These are phyloP conservation scores for Tachina fera DNA, from an alignment of 2,888 invertebrate genomes.

Conservation along the genomic window DNA sequence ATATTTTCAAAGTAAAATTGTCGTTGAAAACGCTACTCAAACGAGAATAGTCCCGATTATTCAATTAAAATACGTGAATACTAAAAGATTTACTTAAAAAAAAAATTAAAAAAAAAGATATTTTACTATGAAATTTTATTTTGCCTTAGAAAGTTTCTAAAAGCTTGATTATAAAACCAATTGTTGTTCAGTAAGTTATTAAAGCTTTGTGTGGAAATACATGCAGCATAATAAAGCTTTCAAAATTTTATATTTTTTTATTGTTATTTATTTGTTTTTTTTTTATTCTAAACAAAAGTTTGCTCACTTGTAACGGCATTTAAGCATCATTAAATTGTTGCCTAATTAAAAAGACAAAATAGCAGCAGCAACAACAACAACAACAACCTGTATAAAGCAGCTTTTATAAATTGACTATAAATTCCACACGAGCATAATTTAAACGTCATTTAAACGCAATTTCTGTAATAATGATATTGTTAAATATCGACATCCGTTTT, in stretches of 20 bases:
- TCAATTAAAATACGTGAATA: too few species aligned
- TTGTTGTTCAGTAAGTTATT: too few species aligned
- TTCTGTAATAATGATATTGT: slow-evolving; percentile 67
- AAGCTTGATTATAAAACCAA: too few species aligned
- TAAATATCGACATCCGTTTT: slow-evolving; percentile 70
- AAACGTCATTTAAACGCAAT: slow-evolving; percentile 70
- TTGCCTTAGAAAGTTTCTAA: too few species aligned
- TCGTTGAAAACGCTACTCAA: too few species aligned
- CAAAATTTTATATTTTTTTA: not conserved
- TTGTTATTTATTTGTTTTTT: slow-evolving; percentile 17
- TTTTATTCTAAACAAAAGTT: slow-evolving; percentile 41
- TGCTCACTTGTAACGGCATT: slow-evolving; percentile 67
- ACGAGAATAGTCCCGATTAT: too few species aligned
- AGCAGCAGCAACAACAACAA: slow-evolving; percentile 9
- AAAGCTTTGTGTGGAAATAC: too few species aligned
- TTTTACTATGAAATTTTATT: too few species aligned
- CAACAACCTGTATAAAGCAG: not conserved
- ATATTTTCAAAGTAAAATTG: too few species aligned
- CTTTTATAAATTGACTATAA: slow-evolving; percentile 13
- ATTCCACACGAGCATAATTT: not conserved
- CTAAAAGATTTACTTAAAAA: too few species aligned
- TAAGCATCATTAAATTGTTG: slow-evolving; percentile 65
- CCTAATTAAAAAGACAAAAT: slow-evolving; percentile 55
- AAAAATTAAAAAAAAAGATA: too few species aligned
- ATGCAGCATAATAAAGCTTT: too few species aligned